phyloP scores from a whole-genome alignment of 1,140 invertebrate species.

The Euwallacea fornicatus region DNA sequence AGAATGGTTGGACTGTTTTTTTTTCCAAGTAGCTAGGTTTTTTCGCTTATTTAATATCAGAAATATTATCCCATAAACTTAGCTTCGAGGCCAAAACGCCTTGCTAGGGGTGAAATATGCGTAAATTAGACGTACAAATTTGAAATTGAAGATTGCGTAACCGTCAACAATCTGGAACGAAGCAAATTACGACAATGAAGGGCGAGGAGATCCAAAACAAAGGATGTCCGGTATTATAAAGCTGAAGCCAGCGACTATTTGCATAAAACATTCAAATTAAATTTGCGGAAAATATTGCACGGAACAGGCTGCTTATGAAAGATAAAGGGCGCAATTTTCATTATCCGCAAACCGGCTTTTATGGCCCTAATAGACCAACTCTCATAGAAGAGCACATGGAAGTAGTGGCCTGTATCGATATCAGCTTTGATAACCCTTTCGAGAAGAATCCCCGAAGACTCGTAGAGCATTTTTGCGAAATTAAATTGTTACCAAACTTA shows the following conservation, averaged over 20 bases:
- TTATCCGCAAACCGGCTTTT: slow-evolving; percentile 38
- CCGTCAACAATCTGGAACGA: background rate
- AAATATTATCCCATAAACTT: too few species aligned
- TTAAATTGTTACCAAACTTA: background rate
- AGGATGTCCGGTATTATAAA: background rate
- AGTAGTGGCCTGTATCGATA: too few species aligned
- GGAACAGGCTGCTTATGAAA: slow-evolving; percentile 40
- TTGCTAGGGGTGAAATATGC: too few species aligned
- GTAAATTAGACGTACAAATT: too few species aligned
- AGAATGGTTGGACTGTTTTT: too few species aligned
- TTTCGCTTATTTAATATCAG: too few species aligned
- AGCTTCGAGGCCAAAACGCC: too few species aligned
- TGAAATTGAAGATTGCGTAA: too few species aligned
- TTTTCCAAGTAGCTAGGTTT: too few species aligned
- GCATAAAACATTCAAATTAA: slow-evolving; percentile 35
- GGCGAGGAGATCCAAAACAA: slow-evolving; percentile 8
- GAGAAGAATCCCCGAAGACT: too few species aligned
- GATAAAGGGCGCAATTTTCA: slow-evolving; percentile 44
- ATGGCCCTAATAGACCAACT: slow-evolving; percentile 41
- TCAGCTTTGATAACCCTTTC: too few species aligned
- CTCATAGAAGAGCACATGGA: background rate
- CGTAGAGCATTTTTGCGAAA: too few species aligned
- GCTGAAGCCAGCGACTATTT: slow-evolving; percentile 2
- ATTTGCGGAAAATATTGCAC: slow-evolving; percentile 41
- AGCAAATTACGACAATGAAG: slow-evolving; percentile 5